Evolutionary conservation across 2,888 invertebrate species (phyloP).

Genomic region (Graphium colonna): DNA sequence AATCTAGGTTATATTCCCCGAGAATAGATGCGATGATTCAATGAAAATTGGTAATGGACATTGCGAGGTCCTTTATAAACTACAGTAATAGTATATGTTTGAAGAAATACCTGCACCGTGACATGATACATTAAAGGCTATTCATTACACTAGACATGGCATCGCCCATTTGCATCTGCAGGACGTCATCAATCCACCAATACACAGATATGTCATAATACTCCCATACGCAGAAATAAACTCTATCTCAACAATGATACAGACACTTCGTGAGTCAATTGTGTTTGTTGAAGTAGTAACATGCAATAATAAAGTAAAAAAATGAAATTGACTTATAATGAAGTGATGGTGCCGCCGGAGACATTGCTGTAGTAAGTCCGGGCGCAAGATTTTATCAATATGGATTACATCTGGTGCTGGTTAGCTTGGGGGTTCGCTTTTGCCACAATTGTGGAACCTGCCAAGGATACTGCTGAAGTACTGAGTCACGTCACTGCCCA

Average conservation of each 20-base stretch:
- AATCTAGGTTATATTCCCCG: not conserved
- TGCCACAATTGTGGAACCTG: slow-evolving; percentile 27
- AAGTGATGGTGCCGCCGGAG: slow-evolving; percentile 17
- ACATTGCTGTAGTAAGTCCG: slow-evolving; percentile 20
- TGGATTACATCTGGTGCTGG: slow-evolving; percentile 25
- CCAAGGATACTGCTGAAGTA: slow-evolving; percentile 57
- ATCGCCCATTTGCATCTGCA: not conserved
- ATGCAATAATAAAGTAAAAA: slow-evolving; percentile 31
- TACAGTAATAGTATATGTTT: slow-evolving; percentile 1
- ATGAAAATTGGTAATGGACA: not conserved
- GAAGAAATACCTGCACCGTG: slow-evolving; percentile 11
- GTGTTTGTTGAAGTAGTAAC: slow-evolving; percentile 12
- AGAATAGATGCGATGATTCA: not conserved
- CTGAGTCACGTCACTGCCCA: slow-evolving; percentile 75
- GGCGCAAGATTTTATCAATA: slow-evolving; percentile 1
- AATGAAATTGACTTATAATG: slow-evolving; percentile 38
- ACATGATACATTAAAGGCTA: not conserved
- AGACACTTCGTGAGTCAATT: not conserved
- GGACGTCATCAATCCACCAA: not conserved
- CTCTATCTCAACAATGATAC: not conserved
- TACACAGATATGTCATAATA: not conserved
- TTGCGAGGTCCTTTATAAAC: slow-evolving; percentile 1
- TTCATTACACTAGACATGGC: slow-evolving; percentile 1
- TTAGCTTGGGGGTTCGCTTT: slow-evolving; percentile 34
- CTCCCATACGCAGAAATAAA: not conserved